These are phyloP conservation scores for Hemibagrus guttatus DNA, from an alignment of 2,797 vertebrate species.

Conservation along the genomic window DNA sequence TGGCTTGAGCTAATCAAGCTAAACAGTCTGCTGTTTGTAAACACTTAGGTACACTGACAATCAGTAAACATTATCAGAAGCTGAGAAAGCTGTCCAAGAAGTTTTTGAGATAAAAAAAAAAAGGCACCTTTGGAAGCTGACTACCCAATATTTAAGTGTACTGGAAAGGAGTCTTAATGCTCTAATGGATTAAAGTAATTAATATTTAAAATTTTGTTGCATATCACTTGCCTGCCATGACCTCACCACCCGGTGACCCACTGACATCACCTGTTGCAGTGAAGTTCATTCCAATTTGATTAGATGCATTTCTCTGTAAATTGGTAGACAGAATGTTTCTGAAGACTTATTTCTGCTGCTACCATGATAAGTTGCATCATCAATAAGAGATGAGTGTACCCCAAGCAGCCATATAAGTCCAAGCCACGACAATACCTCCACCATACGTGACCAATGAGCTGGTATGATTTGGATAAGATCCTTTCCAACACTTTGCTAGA, in stretches of 20 bases:
- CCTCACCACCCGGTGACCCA: neutral
- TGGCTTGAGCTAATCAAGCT: neutral
- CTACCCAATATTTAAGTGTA: neutral
- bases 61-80: neutral
- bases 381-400: neutral
- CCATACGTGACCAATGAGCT: too few relatives aligned
- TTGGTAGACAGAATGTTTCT: neutral
- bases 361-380: neutral
- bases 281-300: neutral
- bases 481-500: neutral
- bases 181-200: neutral
- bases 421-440: neutral
- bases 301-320: neutral
- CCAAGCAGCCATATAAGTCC: neutral
- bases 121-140: neutral
- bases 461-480: neutral
- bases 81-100: neutral
- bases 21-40: neutral
- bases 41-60: neutral
- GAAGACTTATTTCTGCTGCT: neutral
- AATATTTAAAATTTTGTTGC: neutral
- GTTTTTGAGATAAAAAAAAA: neutral
- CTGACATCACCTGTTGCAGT: neutral
- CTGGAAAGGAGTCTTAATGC: neutral
- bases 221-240: neutral